A percentile compares a stretch with the other conserved stretches of the same genome.
These are phyloP conservation scores for Thyatira batis DNA, from an alignment of 2,888 invertebrate genomes.

Conservation along the genomic window DNA sequence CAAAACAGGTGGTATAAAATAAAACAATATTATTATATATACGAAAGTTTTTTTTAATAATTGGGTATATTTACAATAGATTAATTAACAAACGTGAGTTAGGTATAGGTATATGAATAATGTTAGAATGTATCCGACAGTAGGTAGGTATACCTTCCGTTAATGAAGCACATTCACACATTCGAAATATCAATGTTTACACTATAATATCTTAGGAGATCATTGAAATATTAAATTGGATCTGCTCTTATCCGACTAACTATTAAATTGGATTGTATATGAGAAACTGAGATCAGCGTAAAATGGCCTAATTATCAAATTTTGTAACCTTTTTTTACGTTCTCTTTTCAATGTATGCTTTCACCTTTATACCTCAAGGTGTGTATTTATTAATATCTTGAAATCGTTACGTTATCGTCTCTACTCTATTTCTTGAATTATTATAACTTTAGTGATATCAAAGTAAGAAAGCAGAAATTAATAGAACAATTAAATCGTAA, in stretches of 20 bases:
- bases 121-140: slow-evolving; percentile 60
- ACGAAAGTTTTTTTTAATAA: slow-evolving; percentile 80
- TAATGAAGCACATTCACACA: slow-evolving; percentile 57
- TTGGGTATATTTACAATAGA: slow-evolving; percentile 81
- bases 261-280: slow-evolving; percentile 51
- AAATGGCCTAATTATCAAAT: background rate
- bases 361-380: background rate
- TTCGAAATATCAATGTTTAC: slow-evolving; percentile 55
- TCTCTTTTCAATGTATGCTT: background rate
- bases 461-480: background rate
- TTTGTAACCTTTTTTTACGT: background rate
- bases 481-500: background rate
- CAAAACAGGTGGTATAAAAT: slow-evolving; percentile 29
- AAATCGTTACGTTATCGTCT: background rate
- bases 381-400: too few species aligned
- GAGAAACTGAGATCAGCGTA: slow-evolving; percentile 26
- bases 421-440: background rate
- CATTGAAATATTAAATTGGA: slow-evolving; percentile 40
- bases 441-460: background rate
- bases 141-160: slow-evolving; percentile 41
- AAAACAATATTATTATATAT: slow-evolving; percentile 61
- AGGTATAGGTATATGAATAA: slow-evolving; percentile 76
- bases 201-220: slow-evolving; percentile 52
- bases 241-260: slow-evolving; percentile 30
- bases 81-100: slow-evolving; percentile 80